Base-by-base conservation (phyloP, 2,797 vertebrate species). In the Harpagifer antarcticus region DNA sequence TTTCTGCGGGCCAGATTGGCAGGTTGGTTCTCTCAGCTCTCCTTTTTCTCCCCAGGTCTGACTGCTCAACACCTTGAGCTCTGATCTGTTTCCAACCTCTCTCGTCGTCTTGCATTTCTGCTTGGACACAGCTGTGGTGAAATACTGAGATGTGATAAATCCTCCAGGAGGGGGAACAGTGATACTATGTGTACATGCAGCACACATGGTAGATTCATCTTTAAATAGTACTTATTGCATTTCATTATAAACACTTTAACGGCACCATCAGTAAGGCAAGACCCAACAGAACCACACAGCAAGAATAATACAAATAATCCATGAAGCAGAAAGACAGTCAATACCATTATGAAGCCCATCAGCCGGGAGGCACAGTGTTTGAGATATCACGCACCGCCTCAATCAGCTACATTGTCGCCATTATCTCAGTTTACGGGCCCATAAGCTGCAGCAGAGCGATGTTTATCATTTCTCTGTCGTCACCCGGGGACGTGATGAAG, bases 1-100 rank as follows among this genome's bases (percentile, higher is more conserved):
- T 63, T 89, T 90, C 89, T 82, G 90, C 76, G 49, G 82, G 84
- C 68, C 74, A 86, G 89, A 91, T 88, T 89, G 92, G 92, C 92
- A 91, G 91, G 88, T 89, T 88, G 83, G 78, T 85, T 90, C 83
- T 87, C 77, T 52, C 64, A 19, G 79, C 70, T 45, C 79, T 63
- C 66, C 8, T 78, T n/a, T 84, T 78, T 75, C 81, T 83, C 83
- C 56, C 75, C 83, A 78, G 68, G 70, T 76, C 80, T 55, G 72
- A 76, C 74, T 59, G 67, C 84, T 85, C 75, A 27, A 78, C 82
- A 79, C 76, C 75, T 76, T 54, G 33, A 77, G 73, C 70, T 81
- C 76, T 76, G 79, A 85, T 87, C 86, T 82, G 47, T 83, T 47
- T 68, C 60, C 72, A 73, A 70, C 81, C 78, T 49, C 68, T 62